Evolutionary conservation across 2,797 vertebrate genomes (phyloP).

Genomic region (Phylloscopus collybita): DNA sequence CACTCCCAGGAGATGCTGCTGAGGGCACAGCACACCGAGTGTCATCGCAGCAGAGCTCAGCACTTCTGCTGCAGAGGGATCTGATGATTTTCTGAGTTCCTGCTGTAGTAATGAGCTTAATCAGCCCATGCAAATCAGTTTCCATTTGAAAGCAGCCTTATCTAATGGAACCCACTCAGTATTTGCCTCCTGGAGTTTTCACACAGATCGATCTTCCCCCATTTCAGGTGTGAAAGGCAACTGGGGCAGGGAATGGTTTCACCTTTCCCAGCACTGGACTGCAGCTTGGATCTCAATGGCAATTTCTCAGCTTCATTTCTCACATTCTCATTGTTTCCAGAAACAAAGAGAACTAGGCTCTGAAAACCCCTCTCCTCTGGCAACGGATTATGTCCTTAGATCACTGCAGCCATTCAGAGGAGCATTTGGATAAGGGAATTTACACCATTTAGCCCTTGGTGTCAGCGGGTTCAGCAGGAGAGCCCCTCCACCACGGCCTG

Average conservation of each 20-base stretch:
- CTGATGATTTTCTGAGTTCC: slow-evolving; percentile 53
- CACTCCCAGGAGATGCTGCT: slow-evolving; percentile 4
- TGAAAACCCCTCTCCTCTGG: neutral
- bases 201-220: slow-evolving; percentile 12
- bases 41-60: slow-evolving; percentile 53
- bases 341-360: neutral
- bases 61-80: slow-evolving; percentile 56
- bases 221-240: slow-evolving; percentile 49
- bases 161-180: slow-evolving; percentile 55
- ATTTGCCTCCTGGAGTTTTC: slow-evolving; percentile 63
- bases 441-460: neutral
- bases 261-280: neutral
- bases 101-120: slow-evolving; percentile 74
- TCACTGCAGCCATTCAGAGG: neutral
- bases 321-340: neutral
- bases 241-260: slow-evolving; percentile 12
- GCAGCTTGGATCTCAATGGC: neutral
- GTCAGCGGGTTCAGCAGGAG: neutral
- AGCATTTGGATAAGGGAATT: neutral
- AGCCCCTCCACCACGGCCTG: neutral
- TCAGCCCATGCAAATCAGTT: slow-evolving; percentile 74
- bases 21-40: slow-evolving; percentile 18
- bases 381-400: neutral
- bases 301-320: slow-evolving; percentile 14
- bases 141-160: slow-evolving; percentile 72